Evolutionary conservation across 1,140 invertebrate species (phyloP).

Genomic region (Drosophila tristis): DNA sequence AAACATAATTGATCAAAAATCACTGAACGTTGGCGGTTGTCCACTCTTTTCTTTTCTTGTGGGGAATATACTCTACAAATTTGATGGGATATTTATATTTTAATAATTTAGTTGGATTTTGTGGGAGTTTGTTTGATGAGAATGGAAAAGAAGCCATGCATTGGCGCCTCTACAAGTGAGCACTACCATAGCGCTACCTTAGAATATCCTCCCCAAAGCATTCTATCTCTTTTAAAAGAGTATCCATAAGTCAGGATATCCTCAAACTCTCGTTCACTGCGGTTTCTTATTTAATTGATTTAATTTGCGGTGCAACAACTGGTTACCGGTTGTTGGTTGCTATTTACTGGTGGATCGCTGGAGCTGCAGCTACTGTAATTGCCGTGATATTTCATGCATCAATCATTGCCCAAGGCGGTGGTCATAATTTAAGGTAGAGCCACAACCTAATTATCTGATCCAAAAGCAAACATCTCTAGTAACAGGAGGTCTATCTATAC

Average conservation of each 20-base stretch:
- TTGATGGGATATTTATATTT: neutral
- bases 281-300: slow-evolving; percentile 72
- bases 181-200: too few species aligned
- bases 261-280: neutral
- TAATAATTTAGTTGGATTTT: neutral
- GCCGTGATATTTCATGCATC: slow-evolving; percentile 75
- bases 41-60: slow-evolving; percentile 2
- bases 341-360: slow-evolving; percentile 14
- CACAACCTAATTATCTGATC: slow-evolving; percentile 42
- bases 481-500: slow-evolving; percentile 4
- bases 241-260: neutral
- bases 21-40: slow-evolving; percentile 40
- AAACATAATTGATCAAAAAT: slow-evolving; percentile 70
- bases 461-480: slow-evolving; percentile 27
- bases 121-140: too few species aligned
- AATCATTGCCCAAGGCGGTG: slow-evolving; percentile 58
- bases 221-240: neutral
- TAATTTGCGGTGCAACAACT: slow-evolving; percentile 72
- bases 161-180: too few species aligned
- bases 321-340: slow-evolving; percentile 19
- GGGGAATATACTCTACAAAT: slow-evolving; percentile 13
- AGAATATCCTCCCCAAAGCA: too few species aligned
- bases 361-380: slow-evolving; percentile 55
- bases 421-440: slow-evolving; percentile 35
- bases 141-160: too few species aligned